A percentile compares a stretch with the other conserved stretches of the same genome.
phyloP scores from a whole-genome alignment of 1,140 invertebrate genomes.

The Holcopasites calliopsidis region DNA sequence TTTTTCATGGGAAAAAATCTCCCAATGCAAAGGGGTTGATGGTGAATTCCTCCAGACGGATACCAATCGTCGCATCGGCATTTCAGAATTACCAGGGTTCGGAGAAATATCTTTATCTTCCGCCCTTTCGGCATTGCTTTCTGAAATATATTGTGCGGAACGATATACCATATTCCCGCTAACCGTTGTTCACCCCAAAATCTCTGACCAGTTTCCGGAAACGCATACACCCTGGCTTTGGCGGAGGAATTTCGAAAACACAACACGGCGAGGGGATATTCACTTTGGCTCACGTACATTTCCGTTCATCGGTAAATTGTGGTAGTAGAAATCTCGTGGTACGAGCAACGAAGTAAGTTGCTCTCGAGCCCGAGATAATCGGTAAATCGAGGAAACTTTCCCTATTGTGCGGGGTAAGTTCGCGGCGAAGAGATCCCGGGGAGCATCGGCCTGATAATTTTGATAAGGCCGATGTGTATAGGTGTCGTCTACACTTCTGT shows the following conservation, averaged over 20 bases:
- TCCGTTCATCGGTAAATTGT: slow-evolving; percentile 26
- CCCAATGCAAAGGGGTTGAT: too few relatives aligned
- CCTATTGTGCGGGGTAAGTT: slow-evolving; percentile 57
- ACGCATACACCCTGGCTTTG: neutral
- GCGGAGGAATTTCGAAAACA: neutral
- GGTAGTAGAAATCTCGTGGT: slow-evolving; percentile 25
- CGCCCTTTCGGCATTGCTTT: too few relatives aligned
- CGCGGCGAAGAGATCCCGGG: slow-evolving; percentile 27
- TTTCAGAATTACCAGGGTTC: too few relatives aligned
- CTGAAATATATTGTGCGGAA: too few relatives aligned
- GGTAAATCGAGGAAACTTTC: slow-evolving; percentile 57
- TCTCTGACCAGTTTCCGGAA: too few relatives aligned
- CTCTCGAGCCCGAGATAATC: slow-evolving; percentile 54
- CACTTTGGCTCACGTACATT: neutral
- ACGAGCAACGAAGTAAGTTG: slow-evolving; percentile 11
- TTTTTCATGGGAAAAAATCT: too few relatives aligned
- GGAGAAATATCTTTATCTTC: too few relatives aligned
- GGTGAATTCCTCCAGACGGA: too few relatives aligned
- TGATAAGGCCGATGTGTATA: slow-evolving; percentile 53
- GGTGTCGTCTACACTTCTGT: neutral
- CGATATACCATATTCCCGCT: too few relatives aligned
- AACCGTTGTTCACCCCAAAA: neutral
- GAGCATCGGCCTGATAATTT: slow-evolving; percentile 58
- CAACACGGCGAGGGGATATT: slow-evolving; percentile 15
- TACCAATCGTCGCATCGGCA: too few relatives aligned